phyloP scores from a whole-genome alignment of 2,888 invertebrate species.

The Sphaerophoria taeniata region DNA sequence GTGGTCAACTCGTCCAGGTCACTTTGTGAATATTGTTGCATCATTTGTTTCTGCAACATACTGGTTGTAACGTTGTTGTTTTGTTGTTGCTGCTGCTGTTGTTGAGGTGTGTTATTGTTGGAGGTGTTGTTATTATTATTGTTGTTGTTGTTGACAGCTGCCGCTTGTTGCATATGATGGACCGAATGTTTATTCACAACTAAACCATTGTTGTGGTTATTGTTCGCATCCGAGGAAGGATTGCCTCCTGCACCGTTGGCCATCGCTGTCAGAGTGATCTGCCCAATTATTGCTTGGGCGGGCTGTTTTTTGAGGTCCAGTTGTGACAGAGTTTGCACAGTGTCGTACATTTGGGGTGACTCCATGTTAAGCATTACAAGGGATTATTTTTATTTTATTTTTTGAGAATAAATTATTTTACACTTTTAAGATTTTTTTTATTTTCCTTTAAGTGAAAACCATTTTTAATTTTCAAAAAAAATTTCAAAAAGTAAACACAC shows the following conservation, averaged over 20 bases:
- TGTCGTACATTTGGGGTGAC: constrained; percentile 83
- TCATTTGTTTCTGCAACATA: constrained; percentile 85
- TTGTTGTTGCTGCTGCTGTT: constrained; percentile 76
- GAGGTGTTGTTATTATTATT: constrained; percentile 72
- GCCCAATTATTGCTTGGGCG: constrained; percentile 82
- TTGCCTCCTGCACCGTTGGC: constrained; percentile 71
- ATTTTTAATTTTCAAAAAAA: constrained; percentile 38
- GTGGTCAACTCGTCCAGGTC: constrained; percentile 95
- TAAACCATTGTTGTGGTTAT: constrained; percentile 78
- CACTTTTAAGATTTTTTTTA: constrained; percentile 6
- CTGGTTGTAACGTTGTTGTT: constrained; percentile 79
- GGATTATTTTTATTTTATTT: constrained; percentile 27
- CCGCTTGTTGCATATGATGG: constrained; percentile 82
- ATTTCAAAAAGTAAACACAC: constrained; percentile 64
- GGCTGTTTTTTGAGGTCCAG: constrained; percentile 82
- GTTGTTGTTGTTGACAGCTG: constrained; percentile 78
- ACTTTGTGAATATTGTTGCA: constrained; percentile 90
- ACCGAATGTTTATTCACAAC: constrained; percentile 82
- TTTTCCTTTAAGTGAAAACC: constrained; percentile 54
- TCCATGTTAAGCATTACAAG: constrained; percentile 82
- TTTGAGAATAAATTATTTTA: constrained; percentile 11
- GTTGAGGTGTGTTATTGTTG: constrained; percentile 75
- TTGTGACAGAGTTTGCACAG: constrained; percentile 83
- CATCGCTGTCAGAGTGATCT: constrained; percentile 82
- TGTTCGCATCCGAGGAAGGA: constrained; percentile 77